Base-by-base conservation (phyloP, 2,797 vertebrate genomes). In the Galaxias olidus region DNA sequence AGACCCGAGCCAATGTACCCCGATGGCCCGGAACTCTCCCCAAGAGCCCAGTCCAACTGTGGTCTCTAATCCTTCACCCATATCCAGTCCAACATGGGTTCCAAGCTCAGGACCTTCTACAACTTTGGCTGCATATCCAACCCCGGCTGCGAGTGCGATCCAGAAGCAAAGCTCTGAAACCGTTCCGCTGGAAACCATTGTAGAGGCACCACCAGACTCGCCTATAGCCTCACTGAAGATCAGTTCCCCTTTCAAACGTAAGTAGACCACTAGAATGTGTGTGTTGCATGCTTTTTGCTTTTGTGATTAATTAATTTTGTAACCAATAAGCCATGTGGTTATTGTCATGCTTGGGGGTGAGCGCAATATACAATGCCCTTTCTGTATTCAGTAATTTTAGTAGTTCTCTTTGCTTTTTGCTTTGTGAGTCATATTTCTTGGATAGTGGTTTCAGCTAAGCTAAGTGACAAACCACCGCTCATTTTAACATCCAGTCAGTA, bases 171-270 rank as follows among this genome's bases (percentile, higher is more conserved):
- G 56, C 43, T 57, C 61, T 0, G 87, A 90, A 8, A 76, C 75
- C 18, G 19, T 18, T 5, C 77, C 66, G 43, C 79, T 87, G 17
- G 81, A 85, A 60, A 63, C 84, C 0, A 77, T 83, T 72, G n/a
- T 73, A 15, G 88, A 88, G 63, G 76, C 65, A 12, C 48, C 73
- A 0, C 77, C 81, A 0, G 50, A 68, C 1, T 86, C 86, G 9
- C 73, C 85, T 0, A 81, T 9, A 66, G 75, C 59, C 0, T 46
- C 45, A 0, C 43, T 89, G 59, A 88, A 68, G 50, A 80, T 85
- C 8, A 2, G 1, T 2, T 19, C 64, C 6, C 85, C 84, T 0
- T 87, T 52, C 52, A 93, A 93, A 89, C 82, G 92, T 93, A 77
- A 78, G 88, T 85, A 19, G 43, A 46, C 20, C 30, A 15, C 10